A percentile compares a stretch with the other conserved stretches of the same genome.
phyloP scores from a whole-genome alignment of 2,888 invertebrate species.

The Elmis aenea region DNA sequence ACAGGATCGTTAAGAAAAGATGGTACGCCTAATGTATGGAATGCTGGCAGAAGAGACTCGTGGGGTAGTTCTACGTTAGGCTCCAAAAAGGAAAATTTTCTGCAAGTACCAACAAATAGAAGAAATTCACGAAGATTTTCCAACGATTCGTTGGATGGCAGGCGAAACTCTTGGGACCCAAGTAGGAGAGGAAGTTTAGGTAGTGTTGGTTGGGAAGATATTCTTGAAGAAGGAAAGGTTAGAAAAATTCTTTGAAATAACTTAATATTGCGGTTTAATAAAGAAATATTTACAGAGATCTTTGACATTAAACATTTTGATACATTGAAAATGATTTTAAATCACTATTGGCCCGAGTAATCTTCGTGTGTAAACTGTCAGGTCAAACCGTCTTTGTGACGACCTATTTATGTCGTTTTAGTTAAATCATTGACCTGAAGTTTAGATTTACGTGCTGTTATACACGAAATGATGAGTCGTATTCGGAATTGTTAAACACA shows the following conservation, averaged over 20 bases:
- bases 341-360: too few species aligned
- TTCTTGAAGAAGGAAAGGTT: conserved; percentile 53
- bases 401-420: too few species aligned
- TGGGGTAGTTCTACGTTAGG: conserved; percentile 34
- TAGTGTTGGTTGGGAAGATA: conserved; percentile 55
- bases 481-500: too few species aligned
- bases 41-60: conserved; percentile 36
- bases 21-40: conserved; percentile 19
- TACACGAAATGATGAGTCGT: too few species aligned
- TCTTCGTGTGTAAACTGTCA: too few species aligned
- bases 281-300: too few species aligned
- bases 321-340: too few species aligned
- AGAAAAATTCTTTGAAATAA: conserved; percentile 1
- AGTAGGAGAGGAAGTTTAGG: conserved; percentile 60
- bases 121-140: conserved; percentile 54
- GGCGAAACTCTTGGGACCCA: conserved; percentile 66
- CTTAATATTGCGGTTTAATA: too few species aligned
- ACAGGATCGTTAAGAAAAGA: conserved; percentile 38
- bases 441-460: too few species aligned
- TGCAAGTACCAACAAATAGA: conserved; percentile 49
- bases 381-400: too few species aligned
- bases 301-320: too few species aligned
- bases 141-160: conserved; percentile 65
- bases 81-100: conserved; percentile 45
- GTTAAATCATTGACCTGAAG: too few species aligned